Conservation (phyloP, 2,888 invertebrate species). For the Neria commutata region DNA sequence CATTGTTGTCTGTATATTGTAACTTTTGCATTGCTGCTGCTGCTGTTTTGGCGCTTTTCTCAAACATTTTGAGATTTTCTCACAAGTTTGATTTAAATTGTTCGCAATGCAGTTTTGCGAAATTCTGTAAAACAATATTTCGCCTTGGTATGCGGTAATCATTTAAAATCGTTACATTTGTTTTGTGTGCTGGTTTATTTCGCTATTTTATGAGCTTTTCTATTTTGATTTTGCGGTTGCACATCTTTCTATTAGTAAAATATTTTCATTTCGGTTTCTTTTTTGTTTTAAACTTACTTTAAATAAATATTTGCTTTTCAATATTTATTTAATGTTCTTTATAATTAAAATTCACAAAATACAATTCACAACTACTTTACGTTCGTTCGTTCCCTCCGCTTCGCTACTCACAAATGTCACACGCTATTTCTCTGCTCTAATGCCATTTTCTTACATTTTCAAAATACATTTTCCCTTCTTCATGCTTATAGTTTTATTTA, state of each 20-base stretch:
- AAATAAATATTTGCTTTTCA: constrained; percentile 27
- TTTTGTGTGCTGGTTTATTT: background rate
- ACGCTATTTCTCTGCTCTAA: background rate
- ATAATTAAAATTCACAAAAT: constrained; percentile 58
- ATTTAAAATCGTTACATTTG: constrained; percentile 1
- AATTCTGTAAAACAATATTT: too few relatives aligned
- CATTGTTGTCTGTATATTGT: background rate
- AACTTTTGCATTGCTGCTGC: background rate
- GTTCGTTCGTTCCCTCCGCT: constrained; percentile 43
- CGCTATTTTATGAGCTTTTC: background rate
- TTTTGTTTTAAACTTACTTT: constrained; percentile 39
- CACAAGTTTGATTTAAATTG: too few relatives aligned
- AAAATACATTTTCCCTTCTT: background rate
- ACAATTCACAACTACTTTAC: constrained; percentile 59
- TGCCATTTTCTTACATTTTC: constrained; percentile 12
- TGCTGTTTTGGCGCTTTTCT: too few relatives aligned
- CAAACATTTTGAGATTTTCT: too few relatives aligned
- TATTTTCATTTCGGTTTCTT: constrained; percentile 39
- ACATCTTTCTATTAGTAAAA: constrained; percentile 3
- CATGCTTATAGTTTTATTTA: constrained; percentile 13
- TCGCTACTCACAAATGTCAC: background rate
- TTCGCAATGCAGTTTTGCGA: too few relatives aligned
- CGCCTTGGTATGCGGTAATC: background rate
- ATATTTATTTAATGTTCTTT: constrained; percentile 35
- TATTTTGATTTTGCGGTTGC: background rate